Evolutionary conservation across 2,113 vertebrate genomes (phyloP), one percentile per base, ranked within the genome.

Genomic region (Perca flavescens): DNA sequence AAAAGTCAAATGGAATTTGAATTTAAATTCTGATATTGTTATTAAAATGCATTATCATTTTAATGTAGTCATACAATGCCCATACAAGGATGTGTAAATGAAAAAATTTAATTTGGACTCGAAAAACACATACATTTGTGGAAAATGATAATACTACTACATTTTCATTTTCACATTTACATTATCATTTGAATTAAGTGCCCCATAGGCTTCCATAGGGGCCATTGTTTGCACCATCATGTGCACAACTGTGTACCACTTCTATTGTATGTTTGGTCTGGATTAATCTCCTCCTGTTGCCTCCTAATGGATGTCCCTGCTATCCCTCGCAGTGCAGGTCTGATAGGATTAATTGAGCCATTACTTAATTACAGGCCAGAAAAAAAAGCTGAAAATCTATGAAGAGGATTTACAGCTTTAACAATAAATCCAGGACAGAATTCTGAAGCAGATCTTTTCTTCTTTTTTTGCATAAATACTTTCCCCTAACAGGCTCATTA

Each of bases 331-430:
- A 68, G 43, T 40, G 25, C 76, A 62, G 82, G 57, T 74, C 82
- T 83, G 78, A 74, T 50, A 81, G 90, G 89, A 93, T 93, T 93
- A 91, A 91, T 86, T 43, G 81, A 90, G 77, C 89, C 85, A 94
- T 93, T 94, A 93, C 89, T 93, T 93, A 92, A 94, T 92, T 92
- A 92, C 76, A 69, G 72, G 74, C 85, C 82, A 6, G 25, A 82
- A 68, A 83, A 11, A 87, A 81, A 90, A 91, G 79, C 83, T 84
- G 73, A 61, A 91, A 87, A 90, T 89, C 79, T 86, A 81, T 80
- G 67, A 88, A 66, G 61, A 80, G 89, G 82, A 91, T 93, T 93
- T 91, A 85, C 49, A 64, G 86, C 80, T 86, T 73, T 79, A 53
- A 49, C 50, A 14, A 80, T 87, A 85, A 92, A 91, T 83, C 85